Evolutionary conservation across 2,113 vertebrate species (phyloP).

Genomic region (Etia nguti): DNA sequence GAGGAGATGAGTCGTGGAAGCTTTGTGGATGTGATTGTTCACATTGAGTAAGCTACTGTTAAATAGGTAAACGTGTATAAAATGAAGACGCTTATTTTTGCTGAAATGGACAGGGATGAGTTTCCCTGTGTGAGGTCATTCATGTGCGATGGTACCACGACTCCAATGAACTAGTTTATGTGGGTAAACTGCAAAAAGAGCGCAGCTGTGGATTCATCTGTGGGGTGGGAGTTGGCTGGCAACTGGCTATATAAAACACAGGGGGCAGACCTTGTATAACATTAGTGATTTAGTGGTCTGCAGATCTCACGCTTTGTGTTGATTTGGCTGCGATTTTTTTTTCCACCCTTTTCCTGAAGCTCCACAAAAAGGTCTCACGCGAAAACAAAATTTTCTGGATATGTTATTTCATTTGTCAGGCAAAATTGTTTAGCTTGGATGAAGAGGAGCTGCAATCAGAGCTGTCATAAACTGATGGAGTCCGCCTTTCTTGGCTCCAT

Average conservation of each 20-base stretch:
- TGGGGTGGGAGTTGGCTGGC: conserved; percentile 64
- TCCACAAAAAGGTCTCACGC: conserved; percentile 59
- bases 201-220: conserved; percentile 58
- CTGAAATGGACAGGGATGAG: not conserved
- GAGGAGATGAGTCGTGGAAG: not conserved
- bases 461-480: conserved; percentile 69
- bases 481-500: conserved; percentile 46
- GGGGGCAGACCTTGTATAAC: conserved; percentile 73
- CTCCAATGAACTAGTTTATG: conserved; percentile 21
- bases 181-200: conserved; percentile 49
- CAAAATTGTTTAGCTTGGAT: conserved; percentile 69
- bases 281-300: conserved; percentile 72
- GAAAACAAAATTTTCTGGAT: conserved; percentile 57
- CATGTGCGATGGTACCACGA: conserved; percentile 15
- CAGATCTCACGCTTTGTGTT: conserved; percentile 69
- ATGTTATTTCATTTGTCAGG: conserved; percentile 66
- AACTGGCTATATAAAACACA: conserved; percentile 62
- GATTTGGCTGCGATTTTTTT: conserved; percentile 51
- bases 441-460: conserved; percentile 56
- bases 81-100: not conserved
- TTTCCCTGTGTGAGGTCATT: conserved; percentile 20
- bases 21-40: not conserved
- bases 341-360: conserved; percentile 34
- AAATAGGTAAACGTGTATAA: not conserved
- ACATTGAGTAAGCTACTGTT: not conserved